phyloP scores from a whole-genome alignment of 2,888 invertebrate species.

The Rhagonycha fulva region DNA sequence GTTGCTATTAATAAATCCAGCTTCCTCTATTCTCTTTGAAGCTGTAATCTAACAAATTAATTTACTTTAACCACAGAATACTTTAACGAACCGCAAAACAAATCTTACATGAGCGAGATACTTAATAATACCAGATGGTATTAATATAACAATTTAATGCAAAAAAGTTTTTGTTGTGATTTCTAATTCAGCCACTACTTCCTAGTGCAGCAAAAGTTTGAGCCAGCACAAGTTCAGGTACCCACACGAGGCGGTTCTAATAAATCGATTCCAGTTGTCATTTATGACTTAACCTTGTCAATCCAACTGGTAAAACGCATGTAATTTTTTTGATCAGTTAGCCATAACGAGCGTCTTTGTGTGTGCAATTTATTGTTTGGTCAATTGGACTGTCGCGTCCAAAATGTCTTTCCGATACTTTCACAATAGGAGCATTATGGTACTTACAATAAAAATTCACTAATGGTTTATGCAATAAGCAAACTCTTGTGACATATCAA shows the following conservation, averaged over 20 bases:
- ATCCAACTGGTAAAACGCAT: not conserved
- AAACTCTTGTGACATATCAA: not conserved
- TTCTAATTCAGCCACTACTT: not conserved
- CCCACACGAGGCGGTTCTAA: not conserved
- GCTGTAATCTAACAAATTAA: slow-evolving; percentile 5
- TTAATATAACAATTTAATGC: not conserved
- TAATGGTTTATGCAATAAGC: not conserved
- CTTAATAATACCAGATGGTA: not conserved
- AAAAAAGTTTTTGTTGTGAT: not conserved
- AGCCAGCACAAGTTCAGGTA: not conserved
- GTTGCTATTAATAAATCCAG: slow-evolving; percentile 1
- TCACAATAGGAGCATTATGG: not conserved
- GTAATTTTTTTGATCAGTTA: not conserved
- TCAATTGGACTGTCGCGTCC: not conserved
- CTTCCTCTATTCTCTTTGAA: slow-evolving; percentile 1
- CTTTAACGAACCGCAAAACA: slow-evolving; percentile 11
- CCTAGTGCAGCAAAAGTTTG: not conserved
- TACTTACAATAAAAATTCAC: not conserved
- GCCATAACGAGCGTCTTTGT: not conserved
- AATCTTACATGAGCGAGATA: not conserved
- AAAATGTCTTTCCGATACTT: not conserved
- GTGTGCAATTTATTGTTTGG: not conserved
- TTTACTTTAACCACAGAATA: slow-evolving; percentile 8
- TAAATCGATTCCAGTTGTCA: not conserved
- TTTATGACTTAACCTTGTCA: not conserved